Conservation (phyloP, 2,797 vertebrate genomes). For the Thamnophis elegans region DNA sequence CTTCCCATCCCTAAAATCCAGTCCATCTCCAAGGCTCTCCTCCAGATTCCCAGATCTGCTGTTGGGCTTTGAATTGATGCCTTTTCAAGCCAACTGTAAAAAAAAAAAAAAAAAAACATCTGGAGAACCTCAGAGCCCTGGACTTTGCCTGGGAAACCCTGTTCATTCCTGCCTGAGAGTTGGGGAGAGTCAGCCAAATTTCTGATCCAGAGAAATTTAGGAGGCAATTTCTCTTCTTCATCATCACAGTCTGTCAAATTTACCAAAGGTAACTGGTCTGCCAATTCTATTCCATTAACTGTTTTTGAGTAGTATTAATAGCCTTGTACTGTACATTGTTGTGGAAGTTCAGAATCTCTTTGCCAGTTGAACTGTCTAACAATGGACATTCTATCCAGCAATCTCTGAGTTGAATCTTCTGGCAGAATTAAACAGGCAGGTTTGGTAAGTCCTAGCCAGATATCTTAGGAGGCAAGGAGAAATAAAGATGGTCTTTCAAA, state of each 20-base stretch:
- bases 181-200: not conserved
- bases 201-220: not conserved
- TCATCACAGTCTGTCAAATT: no score
- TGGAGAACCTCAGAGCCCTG: not conserved
- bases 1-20: no score
- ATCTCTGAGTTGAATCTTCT: not conserved
- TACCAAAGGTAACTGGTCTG: not conserved
- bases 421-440: not conserved
- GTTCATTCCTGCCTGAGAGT: not conserved
- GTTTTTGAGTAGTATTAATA: not conserved
- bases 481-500: not conserved
- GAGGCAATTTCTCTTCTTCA: not conserved
- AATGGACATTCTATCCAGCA: not conserved
- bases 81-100: not conserved
- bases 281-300: not conserved
- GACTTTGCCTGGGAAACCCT: not conserved
- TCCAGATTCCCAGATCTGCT: not conserved
- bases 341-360: not conserved
- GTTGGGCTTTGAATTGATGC: not conserved
- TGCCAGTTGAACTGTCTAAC: constrained; percentile 18
- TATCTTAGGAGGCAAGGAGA: not conserved
- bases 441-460: not conserved
- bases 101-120: no score
- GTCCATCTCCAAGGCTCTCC: not conserved
- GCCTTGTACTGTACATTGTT: not conserved